These are phyloP conservation scores for Rhabdophis nuchalis DNA, from an alignment of 2,797 vertebrate species.

Conservation along the genomic window DNA sequence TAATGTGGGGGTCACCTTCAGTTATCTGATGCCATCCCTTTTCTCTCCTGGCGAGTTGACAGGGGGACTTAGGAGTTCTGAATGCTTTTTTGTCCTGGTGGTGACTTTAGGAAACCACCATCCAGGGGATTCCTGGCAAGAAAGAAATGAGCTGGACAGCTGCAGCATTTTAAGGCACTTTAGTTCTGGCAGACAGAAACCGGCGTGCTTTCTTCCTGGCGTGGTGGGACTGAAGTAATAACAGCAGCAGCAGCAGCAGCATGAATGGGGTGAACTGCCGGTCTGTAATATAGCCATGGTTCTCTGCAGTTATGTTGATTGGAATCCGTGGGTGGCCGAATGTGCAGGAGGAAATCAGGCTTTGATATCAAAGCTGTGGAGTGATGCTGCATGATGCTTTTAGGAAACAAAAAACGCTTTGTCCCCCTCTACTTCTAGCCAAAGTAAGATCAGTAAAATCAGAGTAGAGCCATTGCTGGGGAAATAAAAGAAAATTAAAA, in stretches of 20 bases:
- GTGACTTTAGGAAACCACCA: background rate
- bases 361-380: slow-evolving; percentile 43
- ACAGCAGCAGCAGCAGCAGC: slow-evolving; percentile 9
- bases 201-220: background rate
- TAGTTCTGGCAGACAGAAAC: background rate
- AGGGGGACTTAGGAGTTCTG: fast-evolving
- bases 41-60: fast-evolving
- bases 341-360: background rate
- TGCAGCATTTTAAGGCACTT: background rate
- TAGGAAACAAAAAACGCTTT: background rate
- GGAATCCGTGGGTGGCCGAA: slow-evolving; percentile 7
- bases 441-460: background rate
- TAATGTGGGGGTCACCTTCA: background rate
- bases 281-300: background rate
- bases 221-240: background rate
- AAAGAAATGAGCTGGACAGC: background rate
- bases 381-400: slow-evolving; percentile 3
- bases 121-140: background rate
- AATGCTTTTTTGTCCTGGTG: background rate
- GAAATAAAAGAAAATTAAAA: slow-evolving; percentile 6
- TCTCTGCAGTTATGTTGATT: slow-evolving; percentile 16
- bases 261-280: fast-evolving
- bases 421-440: background rate
- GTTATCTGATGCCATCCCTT: background rate
- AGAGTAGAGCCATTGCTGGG: fast-evolving